Evolutionary conservation across 2,888 invertebrate genomes (phyloP).

Genomic region (Salpingus planirostris): DNA sequence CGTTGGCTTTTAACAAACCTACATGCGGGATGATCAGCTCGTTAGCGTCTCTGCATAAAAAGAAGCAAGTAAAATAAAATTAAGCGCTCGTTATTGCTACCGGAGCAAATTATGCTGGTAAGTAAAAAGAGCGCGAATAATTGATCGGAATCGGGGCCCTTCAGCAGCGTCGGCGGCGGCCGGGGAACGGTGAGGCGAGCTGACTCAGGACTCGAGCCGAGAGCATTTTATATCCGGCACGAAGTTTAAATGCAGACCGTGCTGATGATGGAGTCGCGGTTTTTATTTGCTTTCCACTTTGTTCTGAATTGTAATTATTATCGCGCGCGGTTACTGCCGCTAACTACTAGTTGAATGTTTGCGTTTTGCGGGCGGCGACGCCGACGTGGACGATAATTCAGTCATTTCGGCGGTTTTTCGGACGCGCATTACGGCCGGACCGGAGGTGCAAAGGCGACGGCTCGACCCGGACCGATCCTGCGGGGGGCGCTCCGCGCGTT

Average conservation of each 20-base stretch:
- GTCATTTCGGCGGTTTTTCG: too few relatives aligned
- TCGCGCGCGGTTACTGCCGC: too few relatives aligned
- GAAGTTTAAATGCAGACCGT: too few relatives aligned
- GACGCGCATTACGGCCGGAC: too few relatives aligned
- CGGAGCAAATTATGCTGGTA: constrained; percentile 12
- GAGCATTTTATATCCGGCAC: too few relatives aligned
- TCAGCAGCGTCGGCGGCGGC: neutral
- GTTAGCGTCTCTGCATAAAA: constrained; percentile 10
- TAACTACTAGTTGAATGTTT: too few relatives aligned
- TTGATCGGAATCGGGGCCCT: constrained; percentile 6
- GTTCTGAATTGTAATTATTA: too few relatives aligned
- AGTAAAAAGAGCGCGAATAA: constrained; percentile 8
- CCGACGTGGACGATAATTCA: too few relatives aligned
- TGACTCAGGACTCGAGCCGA: neutral
- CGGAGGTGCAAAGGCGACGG: too few relatives aligned
- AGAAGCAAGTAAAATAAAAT: constrained; percentile 10
- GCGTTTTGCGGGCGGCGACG: too few relatives aligned
- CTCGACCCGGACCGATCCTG: neutral
- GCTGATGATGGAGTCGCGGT: too few relatives aligned
- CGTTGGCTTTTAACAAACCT: constrained; percentile 2
- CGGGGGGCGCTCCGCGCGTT: constrained; percentile 17
- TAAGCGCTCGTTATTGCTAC: constrained; percentile 9
- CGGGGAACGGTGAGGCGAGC: neutral
- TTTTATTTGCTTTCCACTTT: too few relatives aligned
- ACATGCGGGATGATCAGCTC: constrained; percentile 7